A percentile compares a stretch with the other conserved stretches of the same genome.
Conservation (phyloP, 2,888 invertebrate species). For the Hyppa rectilinea region DNA sequence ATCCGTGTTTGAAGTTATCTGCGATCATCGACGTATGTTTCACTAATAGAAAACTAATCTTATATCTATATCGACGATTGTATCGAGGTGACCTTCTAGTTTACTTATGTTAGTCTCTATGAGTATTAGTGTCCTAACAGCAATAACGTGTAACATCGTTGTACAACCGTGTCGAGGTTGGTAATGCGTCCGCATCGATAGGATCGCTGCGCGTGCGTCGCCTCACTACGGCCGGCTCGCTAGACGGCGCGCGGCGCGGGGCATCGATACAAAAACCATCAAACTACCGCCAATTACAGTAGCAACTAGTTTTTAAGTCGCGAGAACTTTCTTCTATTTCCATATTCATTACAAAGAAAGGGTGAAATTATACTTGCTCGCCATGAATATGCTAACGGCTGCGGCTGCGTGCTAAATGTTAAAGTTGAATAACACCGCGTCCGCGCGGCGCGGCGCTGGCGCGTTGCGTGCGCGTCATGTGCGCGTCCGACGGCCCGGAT, state of each 20-base stretch:
- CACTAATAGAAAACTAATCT: slow-evolving; percentile 63
- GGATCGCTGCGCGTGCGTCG: slow-evolving; percentile 1
- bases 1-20: slow-evolving; percentile 52
- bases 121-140: slow-evolving; percentile 40
- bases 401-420: slow-evolving; percentile 84
- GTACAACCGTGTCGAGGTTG: slow-evolving; percentile 23
- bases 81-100: slow-evolving; percentile 54
- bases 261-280: slow-evolving; percentile 75
- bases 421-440: slow-evolving; percentile 87
- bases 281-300: slow-evolving; percentile 84
- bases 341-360: slow-evolving; percentile 89
- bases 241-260: slow-evolving; percentile 34
- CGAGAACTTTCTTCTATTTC: slow-evolving; percentile 89
- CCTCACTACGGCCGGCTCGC: slow-evolving; percentile 48
- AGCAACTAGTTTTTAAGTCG: slow-evolving; percentile 85
- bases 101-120: slow-evolving; percentile 34
- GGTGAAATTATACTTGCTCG: slow-evolving; percentile 86
- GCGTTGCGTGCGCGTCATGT: slow-evolving; percentile 49
- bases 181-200: slow-evolving; percentile 35
- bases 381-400: slow-evolving; percentile 86
- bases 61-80: slow-evolving; percentile 23
- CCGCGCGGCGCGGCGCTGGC: slow-evolving; percentile 39
- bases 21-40: slow-evolving; percentile 47
- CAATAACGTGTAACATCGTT: slow-evolving; percentile 41
- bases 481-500: slow-evolving; percentile 65